Base-by-base conservation (phyloP, 2,888 invertebrate genomes). In the Chydorus sphaericus region DNA sequence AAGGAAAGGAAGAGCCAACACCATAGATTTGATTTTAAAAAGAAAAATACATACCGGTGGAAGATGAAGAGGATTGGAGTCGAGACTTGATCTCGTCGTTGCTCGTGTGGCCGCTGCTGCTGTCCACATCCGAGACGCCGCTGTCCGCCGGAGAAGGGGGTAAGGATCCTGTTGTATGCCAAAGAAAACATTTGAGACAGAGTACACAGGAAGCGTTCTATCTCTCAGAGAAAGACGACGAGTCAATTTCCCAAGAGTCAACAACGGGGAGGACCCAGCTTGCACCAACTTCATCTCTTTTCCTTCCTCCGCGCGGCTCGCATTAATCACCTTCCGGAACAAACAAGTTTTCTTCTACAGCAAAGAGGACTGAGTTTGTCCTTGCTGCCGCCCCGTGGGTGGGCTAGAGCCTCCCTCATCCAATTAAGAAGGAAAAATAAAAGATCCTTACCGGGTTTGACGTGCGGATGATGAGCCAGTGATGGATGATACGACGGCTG, bases 91-190 rank as follows among this genome's bases (percentile, higher is more conserved):
- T 75, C 72, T 90, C 89, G 71, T 91, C 86, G 59, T 79, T 82
- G 56, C 82, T 82, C 7, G 82, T 75, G 69, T 80, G 80, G 60
- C 81, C 85, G 61, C 69, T 69, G 64, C 89, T 91, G 61, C 91
- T 91, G 74, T 94, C 94, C 66, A 94, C 91, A 73, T 94, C 94
- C 58, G 91, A 92, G 54, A 94, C 93, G 60, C 94, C 94, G 69
- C 91, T 92, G 77, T 96, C 94, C 55, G 93, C 93, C 61, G 94
- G 94, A 71, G 92, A 93, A 55, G 94, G 93, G 61, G 94, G 94
- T 69, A 94, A 81, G 65, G 93, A 93, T 71, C 92, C 93, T 87
- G 75, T 26, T 10, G 16, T 18, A 39, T 33, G 10, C 10, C 11
- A 6, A 10, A 23, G 44, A 14, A 36, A 36, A 14, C 14, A 36